Evolutionary conservation across 2,113 vertebrate genomes (phyloP).

Genomic region (Amazona guildingii): DNA sequence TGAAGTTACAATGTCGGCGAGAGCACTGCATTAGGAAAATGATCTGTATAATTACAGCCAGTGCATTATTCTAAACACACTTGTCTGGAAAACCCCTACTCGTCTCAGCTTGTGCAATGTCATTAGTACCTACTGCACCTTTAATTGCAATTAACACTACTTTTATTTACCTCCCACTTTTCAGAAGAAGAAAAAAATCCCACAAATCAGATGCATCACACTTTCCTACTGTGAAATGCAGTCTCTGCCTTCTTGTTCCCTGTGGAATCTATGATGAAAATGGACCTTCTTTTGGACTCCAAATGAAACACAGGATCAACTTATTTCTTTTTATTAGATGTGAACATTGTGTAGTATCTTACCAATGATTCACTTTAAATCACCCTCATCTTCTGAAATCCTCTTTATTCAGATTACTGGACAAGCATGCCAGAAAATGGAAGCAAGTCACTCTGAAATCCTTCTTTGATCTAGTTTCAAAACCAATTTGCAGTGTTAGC

Average conservation of each 20-base stretch:
- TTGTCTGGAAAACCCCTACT: background rate
- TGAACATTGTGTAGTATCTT: background rate
- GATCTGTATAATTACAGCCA: background rate
- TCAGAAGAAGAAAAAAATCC: background rate
- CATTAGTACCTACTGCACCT: background rate
- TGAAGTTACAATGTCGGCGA: rapidly evolving
- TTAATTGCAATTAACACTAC: background rate
- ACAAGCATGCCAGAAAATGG: slow-evolving; percentile 3
- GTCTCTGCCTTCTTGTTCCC: background rate
- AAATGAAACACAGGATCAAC: background rate
- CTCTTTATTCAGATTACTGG: slow-evolving; percentile 29
- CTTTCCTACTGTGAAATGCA: background rate
- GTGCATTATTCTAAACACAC: background rate
- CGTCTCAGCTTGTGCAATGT: background rate
- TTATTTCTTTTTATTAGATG: background rate
- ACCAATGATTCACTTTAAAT: background rate
- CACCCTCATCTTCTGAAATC: background rate
- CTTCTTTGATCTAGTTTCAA: slow-evolving; percentile 45
- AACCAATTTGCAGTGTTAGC: background rate
- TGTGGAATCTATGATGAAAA: background rate
- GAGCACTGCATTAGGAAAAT: background rate
- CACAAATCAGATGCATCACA: background rate
- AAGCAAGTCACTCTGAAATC: slow-evolving; percentile 9
- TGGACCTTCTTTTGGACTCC: background rate
- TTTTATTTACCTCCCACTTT: background rate